Evolutionary conservation across 2,113 vertebrate genomes (phyloP).

Genomic region (Heterochromis multidens): DNA sequence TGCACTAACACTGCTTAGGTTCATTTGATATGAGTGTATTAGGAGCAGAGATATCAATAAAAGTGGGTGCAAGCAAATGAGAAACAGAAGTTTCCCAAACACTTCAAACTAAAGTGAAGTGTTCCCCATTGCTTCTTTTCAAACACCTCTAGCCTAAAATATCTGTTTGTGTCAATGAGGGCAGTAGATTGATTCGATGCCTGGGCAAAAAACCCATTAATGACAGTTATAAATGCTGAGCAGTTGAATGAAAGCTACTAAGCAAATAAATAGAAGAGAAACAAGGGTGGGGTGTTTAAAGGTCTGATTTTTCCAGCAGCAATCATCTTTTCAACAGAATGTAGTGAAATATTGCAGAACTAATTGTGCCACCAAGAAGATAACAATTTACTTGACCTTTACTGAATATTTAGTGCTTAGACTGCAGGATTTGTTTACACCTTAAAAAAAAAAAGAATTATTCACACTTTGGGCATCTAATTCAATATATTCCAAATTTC

Average conservation of each 20-base stretch:
- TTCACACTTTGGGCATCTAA: neutral
- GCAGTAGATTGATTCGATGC: constrained; percentile 39
- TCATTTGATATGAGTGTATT: constrained; percentile 39
- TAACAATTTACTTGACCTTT: constrained; percentile 20
- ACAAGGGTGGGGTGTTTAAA: neutral
- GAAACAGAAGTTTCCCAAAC: constrained; percentile 1
- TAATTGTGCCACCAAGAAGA: neutral
- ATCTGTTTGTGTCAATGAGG: constrained; percentile 4
- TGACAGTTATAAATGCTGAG: constrained; percentile 28
- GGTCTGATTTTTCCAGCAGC: neutral
- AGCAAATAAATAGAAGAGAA: neutral
- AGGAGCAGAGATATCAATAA: constrained; percentile 1
- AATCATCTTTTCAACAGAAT: neutral
- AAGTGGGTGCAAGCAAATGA: neutral
- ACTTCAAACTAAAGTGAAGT: constrained; percentile 20
- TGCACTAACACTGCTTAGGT: neutral
- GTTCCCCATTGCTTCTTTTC: constrained; percentile 17
- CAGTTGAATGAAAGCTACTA: constrained; percentile 5
- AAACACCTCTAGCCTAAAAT: constrained; percentile 18
- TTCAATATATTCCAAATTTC: neutral
- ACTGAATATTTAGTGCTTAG: neutral
- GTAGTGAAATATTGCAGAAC: neutral
- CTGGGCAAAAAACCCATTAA: neutral
- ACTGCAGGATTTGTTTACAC: neutral
- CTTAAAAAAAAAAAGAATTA: neutral